phyloP scores from a whole-genome alignment of 2,888 invertebrate species.

The Nemotelus pantherinus region DNA sequence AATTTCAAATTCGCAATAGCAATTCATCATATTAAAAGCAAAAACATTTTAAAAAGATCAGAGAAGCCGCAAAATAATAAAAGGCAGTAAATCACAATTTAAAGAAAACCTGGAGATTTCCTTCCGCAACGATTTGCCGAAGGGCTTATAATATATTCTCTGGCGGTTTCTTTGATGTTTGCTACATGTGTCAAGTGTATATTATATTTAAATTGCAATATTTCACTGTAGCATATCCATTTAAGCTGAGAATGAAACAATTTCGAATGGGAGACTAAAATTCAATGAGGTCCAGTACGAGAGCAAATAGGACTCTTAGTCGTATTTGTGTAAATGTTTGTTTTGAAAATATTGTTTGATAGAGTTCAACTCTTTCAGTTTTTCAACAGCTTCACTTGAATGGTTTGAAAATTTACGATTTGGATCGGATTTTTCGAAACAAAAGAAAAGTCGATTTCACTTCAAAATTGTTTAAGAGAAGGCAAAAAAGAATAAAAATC shows the following conservation, averaged over 20 bases:
- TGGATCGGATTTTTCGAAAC: too few relatives aligned
- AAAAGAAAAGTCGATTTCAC: too few relatives aligned
- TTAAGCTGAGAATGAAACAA: background rate
- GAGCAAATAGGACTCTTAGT: too few relatives aligned
- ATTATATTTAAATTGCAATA: constrained; percentile 17
- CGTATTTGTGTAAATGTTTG: too few relatives aligned
- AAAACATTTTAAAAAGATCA: constrained; percentile 19
- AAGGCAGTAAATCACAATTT: constrained; percentile 8
- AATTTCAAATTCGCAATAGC: background rate
- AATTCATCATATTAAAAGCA: constrained; percentile 7
- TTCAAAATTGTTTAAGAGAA: too few relatives aligned
- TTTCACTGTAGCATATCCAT: background rate
- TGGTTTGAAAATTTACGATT: too few relatives aligned
- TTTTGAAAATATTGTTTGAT: too few relatives aligned
- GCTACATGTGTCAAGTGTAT: constrained; percentile 38
- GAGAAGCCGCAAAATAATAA: constrained; percentile 19
- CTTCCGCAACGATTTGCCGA: background rate
- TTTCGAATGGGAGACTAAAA: background rate
- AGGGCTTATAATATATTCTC: background rate
- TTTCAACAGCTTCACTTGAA: too few relatives aligned
- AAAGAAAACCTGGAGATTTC: constrained; percentile 6
- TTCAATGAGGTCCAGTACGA: too few relatives aligned
- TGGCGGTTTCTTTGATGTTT: constrained; percentile 26
- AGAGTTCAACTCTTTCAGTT: too few relatives aligned
- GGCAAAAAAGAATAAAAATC: too few relatives aligned